A percentile compares a stretch with the other conserved stretches of the same genome.
Conservation (phyloP, 2,888 invertebrate species). For the Lumbricus terrestris region DNA sequence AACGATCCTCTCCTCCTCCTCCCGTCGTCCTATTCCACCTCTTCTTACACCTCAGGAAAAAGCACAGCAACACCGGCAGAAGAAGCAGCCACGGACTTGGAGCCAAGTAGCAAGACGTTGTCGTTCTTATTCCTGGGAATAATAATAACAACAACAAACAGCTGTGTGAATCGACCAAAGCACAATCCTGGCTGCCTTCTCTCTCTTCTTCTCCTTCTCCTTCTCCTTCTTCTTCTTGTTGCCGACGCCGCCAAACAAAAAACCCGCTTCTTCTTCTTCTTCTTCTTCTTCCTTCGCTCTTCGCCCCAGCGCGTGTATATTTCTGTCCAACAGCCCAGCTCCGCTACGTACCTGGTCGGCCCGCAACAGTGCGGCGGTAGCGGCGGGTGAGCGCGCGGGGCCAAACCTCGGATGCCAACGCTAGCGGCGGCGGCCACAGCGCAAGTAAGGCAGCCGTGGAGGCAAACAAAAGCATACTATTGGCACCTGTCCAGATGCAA, state of each 20-base stretch:
- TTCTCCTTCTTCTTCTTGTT: too few species aligned
- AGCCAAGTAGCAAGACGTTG: not conserved
- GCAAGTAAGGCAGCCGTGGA: not conserved
- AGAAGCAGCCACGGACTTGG: conserved; percentile 3
- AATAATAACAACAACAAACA: conserved; percentile 3
- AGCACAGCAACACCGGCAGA: too few species aligned
- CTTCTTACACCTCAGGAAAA: not conserved
- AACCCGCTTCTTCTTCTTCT: not conserved
- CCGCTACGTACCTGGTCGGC: not conserved
- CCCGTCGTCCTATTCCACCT: not conserved
- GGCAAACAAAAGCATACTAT: not conserved
- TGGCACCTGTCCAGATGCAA: not conserved
- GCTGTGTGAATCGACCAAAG: not conserved
- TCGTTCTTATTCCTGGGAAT: not conserved
- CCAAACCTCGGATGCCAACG: not conserved
- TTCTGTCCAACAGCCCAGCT: not conserved
- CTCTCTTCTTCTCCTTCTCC: too few species aligned
- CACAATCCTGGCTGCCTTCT: not conserved
- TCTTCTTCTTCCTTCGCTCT: not conserved
- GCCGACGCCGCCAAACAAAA: too few species aligned
- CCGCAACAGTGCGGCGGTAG: not conserved
- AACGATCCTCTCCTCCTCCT: not conserved
- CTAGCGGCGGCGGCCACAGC: not conserved
- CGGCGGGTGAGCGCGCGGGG: not conserved
- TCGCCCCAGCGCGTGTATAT: not conserved